These are phyloP conservation scores for Drosophila prolongata DNA, from an alignment of 2,888 invertebrate genomes.

Conservation along the genomic window DNA sequence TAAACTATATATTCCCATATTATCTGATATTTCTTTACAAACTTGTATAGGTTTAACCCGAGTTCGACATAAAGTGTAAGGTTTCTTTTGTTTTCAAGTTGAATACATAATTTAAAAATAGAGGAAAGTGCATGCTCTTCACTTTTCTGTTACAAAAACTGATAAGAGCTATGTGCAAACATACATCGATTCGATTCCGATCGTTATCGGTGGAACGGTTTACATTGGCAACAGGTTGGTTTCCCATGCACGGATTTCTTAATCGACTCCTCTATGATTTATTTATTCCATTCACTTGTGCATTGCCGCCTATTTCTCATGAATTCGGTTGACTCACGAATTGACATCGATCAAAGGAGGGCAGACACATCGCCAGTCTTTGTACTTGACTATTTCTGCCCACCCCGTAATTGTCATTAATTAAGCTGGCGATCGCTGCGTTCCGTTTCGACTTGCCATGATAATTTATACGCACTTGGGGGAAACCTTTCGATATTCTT, in stretches of 20 bases:
- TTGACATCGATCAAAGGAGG: slow-evolving; percentile 73
- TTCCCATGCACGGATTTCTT: slow-evolving; percentile 3
- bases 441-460: slow-evolving; percentile 67
- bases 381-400: slow-evolving; percentile 44
- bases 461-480: slow-evolving; percentile 63
- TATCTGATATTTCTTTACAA: no score
- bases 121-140: no score
- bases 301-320: slow-evolving; percentile 4
- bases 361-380: slow-evolving; percentile 43
- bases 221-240: slow-evolving; percentile 2
- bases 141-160: background rate
- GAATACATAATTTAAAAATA: no score
- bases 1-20: no score
- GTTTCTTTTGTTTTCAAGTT: no score
- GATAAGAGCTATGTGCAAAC: background rate
- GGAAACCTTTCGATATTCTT: slow-evolving; percentile 19
- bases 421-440: slow-evolving; percentile 69
- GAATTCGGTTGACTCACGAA: slow-evolving; percentile 57
- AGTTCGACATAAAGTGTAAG: no score
- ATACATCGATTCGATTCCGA: background rate
- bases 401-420: slow-evolving; percentile 66
- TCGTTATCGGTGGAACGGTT: slow-evolving; percentile 12
- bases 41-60: no score
- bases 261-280: slow-evolving; percentile 6
- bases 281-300: slow-evolving; percentile 23